A percentile compares a stretch with the other conserved stretches of the same genome.
These are phyloP conservation scores for Volucella inflata DNA, from an alignment of 2,888 invertebrate species.

Conservation along the genomic window DNA sequence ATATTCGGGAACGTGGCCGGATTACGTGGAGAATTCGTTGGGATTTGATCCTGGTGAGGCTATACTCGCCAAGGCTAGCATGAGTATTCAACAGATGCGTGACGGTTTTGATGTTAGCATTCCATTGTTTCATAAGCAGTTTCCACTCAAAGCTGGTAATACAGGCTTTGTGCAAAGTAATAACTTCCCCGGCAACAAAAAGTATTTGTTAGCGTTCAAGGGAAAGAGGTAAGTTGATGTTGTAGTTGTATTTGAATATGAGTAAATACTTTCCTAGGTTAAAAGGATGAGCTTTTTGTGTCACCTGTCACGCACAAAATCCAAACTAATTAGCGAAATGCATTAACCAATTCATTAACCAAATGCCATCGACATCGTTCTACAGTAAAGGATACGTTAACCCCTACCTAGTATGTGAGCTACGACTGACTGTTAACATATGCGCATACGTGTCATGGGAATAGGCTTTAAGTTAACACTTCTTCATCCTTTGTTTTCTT, in stretches of 20 bases:
- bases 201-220: constrained; percentile 96
- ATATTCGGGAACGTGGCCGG: constrained; percentile 99
- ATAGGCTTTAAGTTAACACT: not conserved
- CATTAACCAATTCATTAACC: constrained; percentile 33
- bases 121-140: constrained; percentile 95
- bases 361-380: constrained; percentile 5
- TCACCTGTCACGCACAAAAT: constrained; percentile 35
- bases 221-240: constrained; percentile 88
- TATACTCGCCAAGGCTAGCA: constrained; percentile 98
- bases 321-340: constrained; percentile 30
- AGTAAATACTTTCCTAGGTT: not conserved
- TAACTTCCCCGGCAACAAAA: constrained; percentile 92
- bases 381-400: not conserved
- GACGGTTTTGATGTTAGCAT: constrained; percentile 97
- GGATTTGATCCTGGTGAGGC: constrained; percentile 96
- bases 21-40: constrained; percentile 95
- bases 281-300: constrained; percentile 3
- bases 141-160: constrained; percentile 94
- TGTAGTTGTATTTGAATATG: not conserved
- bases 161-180: constrained; percentile 91
- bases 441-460: not conserved
- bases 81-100: constrained; percentile 93
- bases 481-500: not conserved
- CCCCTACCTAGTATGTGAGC: not conserved
- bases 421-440: constrained; percentile 20